Conservation (phyloP, 2,888 invertebrate genomes). For the Vesta saturnalis region DNA sequence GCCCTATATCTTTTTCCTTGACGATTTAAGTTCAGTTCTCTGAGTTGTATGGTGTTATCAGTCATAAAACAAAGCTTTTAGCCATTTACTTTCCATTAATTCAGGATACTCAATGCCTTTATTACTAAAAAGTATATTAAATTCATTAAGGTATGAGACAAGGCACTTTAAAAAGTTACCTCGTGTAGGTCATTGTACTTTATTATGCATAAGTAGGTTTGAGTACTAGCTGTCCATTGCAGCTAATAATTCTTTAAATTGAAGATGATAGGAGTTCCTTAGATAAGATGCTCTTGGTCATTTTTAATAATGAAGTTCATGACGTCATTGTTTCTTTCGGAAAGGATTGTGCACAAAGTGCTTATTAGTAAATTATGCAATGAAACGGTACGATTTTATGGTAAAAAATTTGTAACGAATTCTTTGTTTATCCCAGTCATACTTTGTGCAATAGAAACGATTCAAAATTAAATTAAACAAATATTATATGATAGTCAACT, state of each 20-base stretch:
- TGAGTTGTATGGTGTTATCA: background rate
- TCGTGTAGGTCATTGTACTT: background rate
- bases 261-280: background rate
- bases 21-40: background rate
- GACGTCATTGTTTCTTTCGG: no score
- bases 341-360: no score
- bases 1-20: background rate
- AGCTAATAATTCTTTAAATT: background rate
- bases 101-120: background rate
- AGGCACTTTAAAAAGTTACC: background rate
- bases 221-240: background rate
- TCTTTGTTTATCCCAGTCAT: slow-evolving; percentile 46
- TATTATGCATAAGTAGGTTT: background rate
- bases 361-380: no score
- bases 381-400: no score
- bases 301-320: no score
- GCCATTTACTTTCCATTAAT: background rate
- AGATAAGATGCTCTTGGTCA: no score
- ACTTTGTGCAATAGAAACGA: no score
- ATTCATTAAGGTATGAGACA: background rate
- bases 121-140: background rate
- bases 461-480: no score
- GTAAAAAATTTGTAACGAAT: slow-evolving; percentile 41
- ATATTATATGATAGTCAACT: no score
- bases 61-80: background rate